Percentiles rank a stretch among this genome's conserved stretches.
Conservation (phyloP, 2,113 vertebrate species). For the Brachionichthys hirsutus region DNA sequence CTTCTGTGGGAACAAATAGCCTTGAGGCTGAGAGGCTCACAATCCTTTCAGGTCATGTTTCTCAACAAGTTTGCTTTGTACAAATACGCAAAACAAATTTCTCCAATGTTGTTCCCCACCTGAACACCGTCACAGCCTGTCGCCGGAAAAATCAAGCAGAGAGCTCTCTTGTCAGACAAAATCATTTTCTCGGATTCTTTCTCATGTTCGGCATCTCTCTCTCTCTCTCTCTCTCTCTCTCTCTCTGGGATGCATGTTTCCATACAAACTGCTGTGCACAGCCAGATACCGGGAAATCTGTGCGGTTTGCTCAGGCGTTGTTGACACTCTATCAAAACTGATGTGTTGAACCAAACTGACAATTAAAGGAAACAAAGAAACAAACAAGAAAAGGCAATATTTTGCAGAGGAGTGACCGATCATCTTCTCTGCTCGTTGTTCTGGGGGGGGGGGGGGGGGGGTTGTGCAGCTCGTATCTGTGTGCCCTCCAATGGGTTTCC, state of each 20-base stretch:
- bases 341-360: conserved; percentile 53
- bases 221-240: conserved; percentile 18
- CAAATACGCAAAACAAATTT: conserved; percentile 34
- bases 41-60: conserved; percentile 17
- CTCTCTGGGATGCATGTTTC: conserved; percentile 25
- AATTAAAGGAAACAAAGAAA: conserved; percentile 26
- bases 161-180: conserved; percentile 63
- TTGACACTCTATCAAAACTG: conserved; percentile 45
- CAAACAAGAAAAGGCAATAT: conserved; percentile 19
- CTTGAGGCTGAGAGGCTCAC: neutral
- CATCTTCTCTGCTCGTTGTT: conserved; percentile 22
- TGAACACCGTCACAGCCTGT: conserved; percentile 57
- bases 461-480: conserved; percentile 30
- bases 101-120: conserved; percentile 38
- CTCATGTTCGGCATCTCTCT: conserved; percentile 55
- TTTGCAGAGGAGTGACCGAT: conserved; percentile 37
- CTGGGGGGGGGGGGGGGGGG: conserved; percentile 14
- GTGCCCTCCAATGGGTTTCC: conserved; percentile 35
- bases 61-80: conserved; percentile 23
- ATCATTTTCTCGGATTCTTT: conserved; percentile 60
- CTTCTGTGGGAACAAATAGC: neutral
- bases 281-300: conserved; percentile 46
- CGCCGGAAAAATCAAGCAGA: conserved; percentile 54
- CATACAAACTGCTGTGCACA: conserved; percentile 62
- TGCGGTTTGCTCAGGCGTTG: conserved; percentile 34